Percentiles rank a stretch among this genome's conserved stretches.
phyloP scores from a whole-genome alignment of 2,113 vertebrate species.

The Hemibagrus wyckioides region DNA sequence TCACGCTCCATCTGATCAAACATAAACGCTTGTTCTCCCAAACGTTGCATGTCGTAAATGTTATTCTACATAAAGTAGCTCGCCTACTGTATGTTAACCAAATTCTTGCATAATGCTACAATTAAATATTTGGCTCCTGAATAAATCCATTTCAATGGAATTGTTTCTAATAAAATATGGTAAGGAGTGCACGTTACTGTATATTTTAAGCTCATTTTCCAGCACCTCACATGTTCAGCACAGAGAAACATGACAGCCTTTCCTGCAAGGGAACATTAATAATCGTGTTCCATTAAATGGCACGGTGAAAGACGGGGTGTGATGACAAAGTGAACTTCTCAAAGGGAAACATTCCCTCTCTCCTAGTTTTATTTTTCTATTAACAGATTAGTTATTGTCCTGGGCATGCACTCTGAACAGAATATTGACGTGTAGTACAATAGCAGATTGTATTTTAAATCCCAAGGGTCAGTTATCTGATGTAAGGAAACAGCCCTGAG shows the following conservation, averaged over 20 bases:
- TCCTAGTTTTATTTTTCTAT: background rate
- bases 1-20: slow-evolving; percentile 88
- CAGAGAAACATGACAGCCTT: slow-evolving; percentile 73
- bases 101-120: slow-evolving; percentile 69
- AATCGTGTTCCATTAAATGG: slow-evolving; percentile 83
- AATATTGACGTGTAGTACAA: background rate
- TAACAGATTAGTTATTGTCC: background rate
- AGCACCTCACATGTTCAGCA: slow-evolving; percentile 65
- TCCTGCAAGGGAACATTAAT: slow-evolving; percentile 91
- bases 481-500: background rate
- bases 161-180: slow-evolving; percentile 88
- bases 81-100: slow-evolving; percentile 73
- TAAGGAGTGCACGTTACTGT: slow-evolving; percentile 83
- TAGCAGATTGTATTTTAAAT: background rate
- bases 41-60: slow-evolving; percentile 75
- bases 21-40: slow-evolving; percentile 82
- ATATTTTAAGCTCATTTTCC: slow-evolving; percentile 91
- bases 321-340: slow-evolving; percentile 25
- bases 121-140: slow-evolving; percentile 77
- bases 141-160: slow-evolving; percentile 79
- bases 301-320: slow-evolving; percentile 79
- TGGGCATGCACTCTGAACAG: background rate
- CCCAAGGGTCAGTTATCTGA: background rate
- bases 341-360: slow-evolving; percentile 17
- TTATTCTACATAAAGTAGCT: slow-evolving; percentile 80